Percentiles rank a stretch among this genome's conserved stretches.
These are phyloP conservation scores for Hermetia illucens DNA, from an alignment of 1,140 invertebrate species.

Conservation along the genomic window DNA sequence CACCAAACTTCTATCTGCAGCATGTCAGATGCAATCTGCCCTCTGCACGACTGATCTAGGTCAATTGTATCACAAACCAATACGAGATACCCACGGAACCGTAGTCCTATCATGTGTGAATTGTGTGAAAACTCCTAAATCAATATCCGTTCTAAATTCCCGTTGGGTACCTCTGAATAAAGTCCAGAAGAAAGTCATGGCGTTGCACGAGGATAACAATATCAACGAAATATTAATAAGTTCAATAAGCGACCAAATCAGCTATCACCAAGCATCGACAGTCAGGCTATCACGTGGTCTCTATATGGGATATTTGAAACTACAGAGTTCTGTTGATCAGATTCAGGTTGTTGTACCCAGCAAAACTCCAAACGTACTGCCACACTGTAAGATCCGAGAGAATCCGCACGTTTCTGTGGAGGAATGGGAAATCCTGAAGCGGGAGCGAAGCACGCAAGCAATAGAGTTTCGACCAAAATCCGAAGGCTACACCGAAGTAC, in stretches of 20 bases:
- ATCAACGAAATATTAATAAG: constrained; percentile 70
- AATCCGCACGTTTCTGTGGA: constrained; percentile 92
- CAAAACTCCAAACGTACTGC: constrained; percentile 82
- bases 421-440: constrained; percentile 75
- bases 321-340: constrained; percentile 87
- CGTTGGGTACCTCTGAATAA: constrained; percentile 79
- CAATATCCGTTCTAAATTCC: constrained; percentile 70
- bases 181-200: constrained; percentile 39
- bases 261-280: constrained; percentile 72
- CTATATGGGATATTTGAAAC: constrained; percentile 89
- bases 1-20: constrained; percentile 80
- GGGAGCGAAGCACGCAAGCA: constrained; percentile 32
- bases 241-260: constrained; percentile 78
- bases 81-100: constrained; percentile 76
- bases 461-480: constrained; percentile 31
- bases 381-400: constrained; percentile 80
- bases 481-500: constrained; percentile 50
- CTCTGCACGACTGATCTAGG: constrained; percentile 83
- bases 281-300: constrained; percentile 70
- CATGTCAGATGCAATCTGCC: constrained; percentile 82
- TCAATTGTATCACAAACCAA: constrained; percentile 79
- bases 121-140: constrained; percentile 68
- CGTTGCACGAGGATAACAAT: constrained; percentile 51
- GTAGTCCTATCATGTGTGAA: constrained; percentile 81
- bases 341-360: constrained; percentile 86